phyloP scores from a whole-genome alignment of 2,888 invertebrate genomes.

The Caenorhabditis uteleia region DNA sequence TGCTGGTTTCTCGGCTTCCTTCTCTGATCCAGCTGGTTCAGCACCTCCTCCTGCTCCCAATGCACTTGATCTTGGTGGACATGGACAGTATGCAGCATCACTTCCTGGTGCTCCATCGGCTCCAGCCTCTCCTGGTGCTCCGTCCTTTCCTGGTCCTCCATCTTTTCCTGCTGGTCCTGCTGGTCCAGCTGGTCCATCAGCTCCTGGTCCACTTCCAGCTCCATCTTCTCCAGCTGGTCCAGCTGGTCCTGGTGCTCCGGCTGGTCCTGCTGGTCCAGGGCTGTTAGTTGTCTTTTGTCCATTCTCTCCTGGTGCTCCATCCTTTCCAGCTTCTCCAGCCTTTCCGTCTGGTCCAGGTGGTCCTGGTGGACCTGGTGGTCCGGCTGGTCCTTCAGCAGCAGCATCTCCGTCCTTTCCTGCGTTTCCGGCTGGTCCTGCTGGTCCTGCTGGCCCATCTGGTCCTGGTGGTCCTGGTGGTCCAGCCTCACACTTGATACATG shows the following conservation, averaged over 20 bases:
- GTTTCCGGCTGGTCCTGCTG: slow-evolving; percentile 20
- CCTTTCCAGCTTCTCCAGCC: slow-evolving; percentile 39
- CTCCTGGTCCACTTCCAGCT: slow-evolving; percentile 32
- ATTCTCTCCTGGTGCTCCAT: slow-evolving; percentile 42
- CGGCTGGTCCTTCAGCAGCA: slow-evolving; percentile 18
- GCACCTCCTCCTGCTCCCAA: slow-evolving; percentile 29
- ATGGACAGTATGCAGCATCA: slow-evolving; percentile 47
- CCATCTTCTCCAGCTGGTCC: slow-evolving; percentile 37
- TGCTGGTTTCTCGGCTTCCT: slow-evolving; percentile 1
- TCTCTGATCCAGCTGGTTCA: slow-evolving; percentile 15
- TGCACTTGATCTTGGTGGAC: slow-evolving; percentile 40
- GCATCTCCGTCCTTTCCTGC: slow-evolving; percentile 11
- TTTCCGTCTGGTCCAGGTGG: slow-evolving; percentile 42
- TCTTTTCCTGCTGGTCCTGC: slow-evolving; percentile 35
- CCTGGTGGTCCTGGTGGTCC: slow-evolving; percentile 13
- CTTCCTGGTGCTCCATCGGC: slow-evolving; percentile 39
- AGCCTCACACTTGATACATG: slow-evolving; percentile 39
- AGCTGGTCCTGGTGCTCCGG: slow-evolving; percentile 31
- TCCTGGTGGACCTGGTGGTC: slow-evolving; percentile 39
- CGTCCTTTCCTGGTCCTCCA: slow-evolving; percentile 24
- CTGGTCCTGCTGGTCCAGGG: slow-evolving; percentile 37
- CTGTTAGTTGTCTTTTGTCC: slow-evolving; percentile 27
- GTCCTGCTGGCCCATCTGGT: slow-evolving; percentile 23
- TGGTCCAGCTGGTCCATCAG: slow-evolving; percentile 34
- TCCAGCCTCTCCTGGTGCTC: slow-evolving; percentile 30